Base-by-base conservation (phyloP, 2,888 invertebrate genomes). In the Mayetiola destructor region DNA sequence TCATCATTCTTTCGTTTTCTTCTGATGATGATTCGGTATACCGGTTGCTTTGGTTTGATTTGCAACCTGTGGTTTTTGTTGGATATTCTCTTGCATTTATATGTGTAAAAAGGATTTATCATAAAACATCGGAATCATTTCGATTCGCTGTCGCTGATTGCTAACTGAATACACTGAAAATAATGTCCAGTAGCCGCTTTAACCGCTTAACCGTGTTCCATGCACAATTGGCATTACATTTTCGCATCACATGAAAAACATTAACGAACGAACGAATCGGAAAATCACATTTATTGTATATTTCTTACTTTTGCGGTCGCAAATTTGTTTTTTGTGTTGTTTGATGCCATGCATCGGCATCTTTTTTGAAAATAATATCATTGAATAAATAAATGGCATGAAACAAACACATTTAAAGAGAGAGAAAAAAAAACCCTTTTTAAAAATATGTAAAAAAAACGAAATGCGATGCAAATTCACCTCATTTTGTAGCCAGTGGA, bases 321-420 rank as follows among this genome's bases (percentile, higher is more conserved):
- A 48, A 48, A 48, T 48, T 48, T 48, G 48, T 48, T 48, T 42
- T 42, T 42, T 18, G 39, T 20, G 27, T 48, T 48, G 48, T 42
- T 42, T 23, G 23, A 23, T 14, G 5, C 23, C 10, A 27, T 48
- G 48, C 48, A 48, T 48, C 48, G 48, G 48, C 48, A 48, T 48
- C 48, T 27, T 48, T 48, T 48, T 48, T 48, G 48, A 48, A 48
- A 48, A 48, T 48, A 48, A 48, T 48, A 48, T n/a, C n/a, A n/a
- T 48, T 48, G 48, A 48, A 48, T 48, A 48, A 48, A 48, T 48
- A 48, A 27, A 36, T 36, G 36, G n/a, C 14, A 36, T 20, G 18
- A 20, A 3, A 39, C 16, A 39, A 3, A 39, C 18, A 39, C 18
- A 18, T 9, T 9, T 6, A 39, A 3, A 10, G 3, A 8, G 20